A percentile compares a stretch with the other conserved stretches of the same genome.
phyloP scores from a whole-genome alignment of 2,888 invertebrate genomes.

The Leuctra nigra region DNA sequence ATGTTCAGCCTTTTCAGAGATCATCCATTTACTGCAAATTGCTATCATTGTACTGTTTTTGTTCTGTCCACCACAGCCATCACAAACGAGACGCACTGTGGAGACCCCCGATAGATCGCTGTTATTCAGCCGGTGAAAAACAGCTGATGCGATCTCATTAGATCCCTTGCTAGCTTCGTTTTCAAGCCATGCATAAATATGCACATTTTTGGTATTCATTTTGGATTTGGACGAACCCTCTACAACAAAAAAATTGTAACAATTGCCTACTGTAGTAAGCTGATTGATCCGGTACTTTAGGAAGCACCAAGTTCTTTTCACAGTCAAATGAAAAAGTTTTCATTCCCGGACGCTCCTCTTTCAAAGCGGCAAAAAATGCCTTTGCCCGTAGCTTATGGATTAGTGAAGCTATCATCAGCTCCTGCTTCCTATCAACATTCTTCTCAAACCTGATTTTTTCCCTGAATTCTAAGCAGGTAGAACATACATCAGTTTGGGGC shows the following conservation, averaged over 20 bases:
- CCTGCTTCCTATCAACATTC: background rate
- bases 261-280: constrained; percentile 13
- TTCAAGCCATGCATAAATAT: constrained; percentile 12
- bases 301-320: constrained; percentile 10
- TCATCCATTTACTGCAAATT: constrained; percentile 6
- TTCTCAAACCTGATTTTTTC: background rate
- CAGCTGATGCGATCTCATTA: constrained; percentile 17
- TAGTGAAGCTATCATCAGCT: background rate
- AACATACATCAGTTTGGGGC: constrained; percentile 1
- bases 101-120: background rate
- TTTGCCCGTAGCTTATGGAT: constrained; percentile 10
- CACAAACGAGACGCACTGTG: constrained; percentile 1
- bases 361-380: constrained; percentile 10
- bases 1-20: background rate
- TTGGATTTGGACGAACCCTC: background rate
- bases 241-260: constrained; percentile 9
- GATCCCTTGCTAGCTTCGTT: constrained; percentile 7
- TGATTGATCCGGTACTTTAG: constrained; percentile 9
- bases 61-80: constrained; percentile 15
- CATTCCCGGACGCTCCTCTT: background rate
- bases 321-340: constrained; percentile 5
- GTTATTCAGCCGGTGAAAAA: constrained; percentile 1
- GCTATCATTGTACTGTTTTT: constrained; percentile 3
- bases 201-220: background rate
- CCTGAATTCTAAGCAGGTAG: background rate